phyloP scores from a whole-genome alignment of 2,797 vertebrate genomes.

The Mus caroli region DNA sequence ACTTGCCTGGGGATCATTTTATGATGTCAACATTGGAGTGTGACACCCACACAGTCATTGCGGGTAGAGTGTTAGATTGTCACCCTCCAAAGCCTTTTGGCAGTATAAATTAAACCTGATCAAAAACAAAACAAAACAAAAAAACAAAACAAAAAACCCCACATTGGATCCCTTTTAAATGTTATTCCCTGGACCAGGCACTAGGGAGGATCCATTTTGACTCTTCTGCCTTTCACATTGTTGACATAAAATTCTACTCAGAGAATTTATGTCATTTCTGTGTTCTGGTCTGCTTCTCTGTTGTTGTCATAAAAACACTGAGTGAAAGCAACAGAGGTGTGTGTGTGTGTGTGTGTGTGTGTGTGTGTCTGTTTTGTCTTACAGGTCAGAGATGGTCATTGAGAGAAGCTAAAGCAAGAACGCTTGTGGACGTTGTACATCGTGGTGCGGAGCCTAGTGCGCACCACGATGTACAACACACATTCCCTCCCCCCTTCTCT shows the following conservation, averaged over 20 bases:
- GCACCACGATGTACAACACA: too few relatives aligned
- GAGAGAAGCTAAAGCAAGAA: background rate
- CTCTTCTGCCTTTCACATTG: slow-evolving; percentile 16
- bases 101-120: background rate
- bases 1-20: slow-evolving; percentile 18
- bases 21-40: background rate
- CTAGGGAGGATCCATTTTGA: background rate
- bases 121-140: too few relatives aligned
- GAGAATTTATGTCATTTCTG: slow-evolving; percentile 29
- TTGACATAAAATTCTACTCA: slow-evolving; percentile 20
- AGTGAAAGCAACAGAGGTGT: background rate
- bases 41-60: background rate
- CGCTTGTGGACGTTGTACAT: too few relatives aligned
- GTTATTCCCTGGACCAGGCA: slow-evolving; percentile 29
- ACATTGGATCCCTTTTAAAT: background rate
- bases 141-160: too few relatives aligned
- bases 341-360: background rate
- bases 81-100: background rate
- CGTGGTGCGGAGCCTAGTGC: too few relatives aligned
- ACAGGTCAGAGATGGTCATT: background rate
- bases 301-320: background rate
- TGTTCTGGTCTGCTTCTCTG: background rate
- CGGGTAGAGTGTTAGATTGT: background rate
- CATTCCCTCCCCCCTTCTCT: too few relatives aligned
- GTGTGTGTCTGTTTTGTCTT: background rate